These are phyloP conservation scores for Drosophila rellima DNA, from an alignment of 2,888 invertebrate species.

Conservation along the genomic window DNA sequence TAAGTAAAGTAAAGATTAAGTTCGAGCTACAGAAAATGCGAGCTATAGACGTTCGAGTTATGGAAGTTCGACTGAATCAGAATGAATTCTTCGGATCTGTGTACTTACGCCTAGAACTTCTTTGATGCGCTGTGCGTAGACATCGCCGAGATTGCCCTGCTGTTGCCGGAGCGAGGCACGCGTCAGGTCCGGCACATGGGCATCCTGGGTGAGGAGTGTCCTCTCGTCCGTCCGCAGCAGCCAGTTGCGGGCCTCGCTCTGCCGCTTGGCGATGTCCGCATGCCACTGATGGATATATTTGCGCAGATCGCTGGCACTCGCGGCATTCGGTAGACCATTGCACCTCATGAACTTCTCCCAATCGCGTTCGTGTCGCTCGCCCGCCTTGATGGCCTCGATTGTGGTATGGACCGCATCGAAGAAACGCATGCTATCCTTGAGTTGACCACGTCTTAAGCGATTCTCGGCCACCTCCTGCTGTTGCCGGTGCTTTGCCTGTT, in stretches of 20 bases:
- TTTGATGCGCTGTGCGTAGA: constrained; percentile 82
- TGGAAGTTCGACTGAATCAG: too few relatives aligned
- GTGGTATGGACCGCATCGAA: constrained; percentile 78
- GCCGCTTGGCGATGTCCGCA: constrained; percentile 72
- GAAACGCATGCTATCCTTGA: constrained; percentile 83
- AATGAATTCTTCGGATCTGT: too few relatives aligned
- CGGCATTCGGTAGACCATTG: constrained; percentile 85
- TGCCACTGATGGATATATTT: constrained; percentile 86
- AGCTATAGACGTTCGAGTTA: too few relatives aligned
- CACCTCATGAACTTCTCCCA: constrained; percentile 86
- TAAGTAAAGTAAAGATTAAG: too few relatives aligned
- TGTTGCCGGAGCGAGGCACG: constrained; percentile 78
- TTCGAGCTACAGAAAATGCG: too few relatives aligned
- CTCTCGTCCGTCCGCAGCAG: constrained; percentile 84
- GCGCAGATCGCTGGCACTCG: constrained; percentile 85
- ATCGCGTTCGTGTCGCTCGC: constrained; percentile 78
- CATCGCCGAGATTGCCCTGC: constrained; percentile 84
- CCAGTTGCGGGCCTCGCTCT: constrained; percentile 84
- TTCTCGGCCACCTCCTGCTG: constrained; percentile 85
- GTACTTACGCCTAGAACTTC: constrained; percentile 84
- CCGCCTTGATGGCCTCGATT: constrained; percentile 81
- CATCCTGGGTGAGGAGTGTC: constrained; percentile 85
- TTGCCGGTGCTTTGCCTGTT: constrained; percentile 84
- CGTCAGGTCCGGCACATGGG: constrained; percentile 81
- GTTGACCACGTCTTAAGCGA: constrained; percentile 82